These are phyloP conservation scores for Aphis gossypii DNA, from an alignment of 1,140 invertebrate genomes.

Conservation along the genomic window DNA sequence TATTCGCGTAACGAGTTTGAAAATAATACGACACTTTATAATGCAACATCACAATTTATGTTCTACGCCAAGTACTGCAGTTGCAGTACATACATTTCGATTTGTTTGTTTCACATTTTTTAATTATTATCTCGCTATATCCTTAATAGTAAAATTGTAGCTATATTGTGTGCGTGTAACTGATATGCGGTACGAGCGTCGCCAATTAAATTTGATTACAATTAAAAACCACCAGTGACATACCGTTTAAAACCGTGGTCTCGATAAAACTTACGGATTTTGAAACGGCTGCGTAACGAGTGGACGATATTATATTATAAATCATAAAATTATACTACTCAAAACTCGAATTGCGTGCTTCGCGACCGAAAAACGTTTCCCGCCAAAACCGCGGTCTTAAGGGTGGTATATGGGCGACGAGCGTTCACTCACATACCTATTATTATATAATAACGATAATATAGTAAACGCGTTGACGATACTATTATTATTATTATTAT, in stretches of 20 bases:
- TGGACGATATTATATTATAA: too few species aligned
- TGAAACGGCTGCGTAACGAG: too few species aligned
- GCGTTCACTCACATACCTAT: too few species aligned
- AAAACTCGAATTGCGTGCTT: too few species aligned
- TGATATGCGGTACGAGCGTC: background rate
- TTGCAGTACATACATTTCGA: background rate
- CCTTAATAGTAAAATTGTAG: background rate
- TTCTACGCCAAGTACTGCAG: background rate
- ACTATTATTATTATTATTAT: background rate
- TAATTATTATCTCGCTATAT: background rate
- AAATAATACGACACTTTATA: background rate
- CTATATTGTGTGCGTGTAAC: background rate
- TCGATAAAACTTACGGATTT: background rate
- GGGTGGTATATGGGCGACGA: too few species aligned
- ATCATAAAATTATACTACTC: too few species aligned
- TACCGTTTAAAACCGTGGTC: background rate
- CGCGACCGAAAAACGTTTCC: too few species aligned
- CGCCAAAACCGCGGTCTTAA: too few species aligned
- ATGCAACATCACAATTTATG: background rate
- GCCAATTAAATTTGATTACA: background rate
- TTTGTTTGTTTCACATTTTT: background rate
- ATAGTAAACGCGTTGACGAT: background rate
- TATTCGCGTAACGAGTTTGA: background rate
- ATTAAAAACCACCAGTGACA: background rate
- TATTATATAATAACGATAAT: background rate